Base-by-base conservation (phyloP, 2,113 vertebrate species). In the Channa maculata region DNA sequence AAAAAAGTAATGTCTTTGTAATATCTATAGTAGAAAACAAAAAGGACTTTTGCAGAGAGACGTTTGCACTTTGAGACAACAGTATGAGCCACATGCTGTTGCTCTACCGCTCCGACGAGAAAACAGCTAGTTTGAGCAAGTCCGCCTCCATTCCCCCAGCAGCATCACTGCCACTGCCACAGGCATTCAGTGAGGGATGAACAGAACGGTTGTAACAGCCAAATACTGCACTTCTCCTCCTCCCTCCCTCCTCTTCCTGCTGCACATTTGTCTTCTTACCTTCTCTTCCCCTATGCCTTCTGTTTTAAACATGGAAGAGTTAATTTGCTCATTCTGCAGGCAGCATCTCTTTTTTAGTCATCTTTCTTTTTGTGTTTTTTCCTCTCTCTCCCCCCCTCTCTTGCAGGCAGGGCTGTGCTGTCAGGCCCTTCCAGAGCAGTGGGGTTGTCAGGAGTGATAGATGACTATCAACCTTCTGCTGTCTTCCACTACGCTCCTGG, bases 391-490 rank as follows among this genome's bases (percentile, higher is more conserved):
- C 36, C 43, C 44, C 76, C 58, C 69, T 9, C 62, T 58, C 82
- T 82, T 75, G 71, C 71, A 82, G 85, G 80, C 85, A 93, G 93
- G 93, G 92, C 93, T 95, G 92, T 94, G 95, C 95, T 94, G 95
- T 96, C 96, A 97, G 95, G 94, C 95, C 94, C 94, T 95, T 96
- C 94, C 93, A 94, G 84, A 95, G 95, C 94, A 94, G 93, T 93
- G 93, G 94, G 96, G 95, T 96, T 97, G 96, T 97, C 96, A 96
- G 93, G 91, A 94, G 95, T 97, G 96, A 97, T 96, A 95, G 96
- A 97, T 97, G 96, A 97, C 94, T 95, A 96, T 97, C 96, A 97
- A 95, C 96, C 95, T 96, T 95, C 95, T 96, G 96, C 95, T 96
- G 95, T 97, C 95, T 96, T 95, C 94, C 91, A 92, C 92, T 93